Evolutionary conservation across 2,113 vertebrate genomes (phyloP).

Genomic region (Atlantisia rogersi): DNA sequence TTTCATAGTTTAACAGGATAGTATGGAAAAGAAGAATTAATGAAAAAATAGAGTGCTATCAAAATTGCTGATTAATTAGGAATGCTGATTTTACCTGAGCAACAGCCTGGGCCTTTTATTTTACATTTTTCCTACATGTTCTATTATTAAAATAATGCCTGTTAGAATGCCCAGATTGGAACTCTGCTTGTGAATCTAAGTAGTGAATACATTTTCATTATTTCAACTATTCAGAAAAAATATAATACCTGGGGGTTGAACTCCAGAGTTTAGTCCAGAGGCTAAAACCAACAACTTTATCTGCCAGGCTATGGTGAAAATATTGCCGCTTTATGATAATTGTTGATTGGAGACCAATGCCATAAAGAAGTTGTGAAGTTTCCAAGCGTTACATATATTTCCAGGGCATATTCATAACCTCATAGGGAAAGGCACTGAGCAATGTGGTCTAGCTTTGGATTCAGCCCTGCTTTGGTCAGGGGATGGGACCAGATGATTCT

Average conservation of each 20-base stretch:
- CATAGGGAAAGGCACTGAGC: not conserved
- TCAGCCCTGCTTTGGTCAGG: not conserved
- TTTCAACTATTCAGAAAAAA: not conserved
- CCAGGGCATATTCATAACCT: not conserved
- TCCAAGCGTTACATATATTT: not conserved
- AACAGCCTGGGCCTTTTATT: not conserved
- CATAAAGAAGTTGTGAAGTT: not conserved
- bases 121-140: not conserved
- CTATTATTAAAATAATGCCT: not conserved
- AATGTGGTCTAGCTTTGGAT: not conserved
- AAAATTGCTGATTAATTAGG: not conserved
- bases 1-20: not conserved
- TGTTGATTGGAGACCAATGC: not conserved
- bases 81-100: not conserved
- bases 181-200: not conserved
- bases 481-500: not conserved
- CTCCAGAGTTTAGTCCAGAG: not conserved
- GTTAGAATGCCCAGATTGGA: not conserved
- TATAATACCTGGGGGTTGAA: not conserved
- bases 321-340: not conserved
- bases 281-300: not conserved
- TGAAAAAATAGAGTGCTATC: not conserved
- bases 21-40: not conserved
- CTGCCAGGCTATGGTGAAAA: not conserved
- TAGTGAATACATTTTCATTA: not conserved